Evolutionary conservation across 2,797 vertebrate species (phyloP), one percentile per base, ranked within the genome.

Genomic region (Coendou prehensilis): DNA sequence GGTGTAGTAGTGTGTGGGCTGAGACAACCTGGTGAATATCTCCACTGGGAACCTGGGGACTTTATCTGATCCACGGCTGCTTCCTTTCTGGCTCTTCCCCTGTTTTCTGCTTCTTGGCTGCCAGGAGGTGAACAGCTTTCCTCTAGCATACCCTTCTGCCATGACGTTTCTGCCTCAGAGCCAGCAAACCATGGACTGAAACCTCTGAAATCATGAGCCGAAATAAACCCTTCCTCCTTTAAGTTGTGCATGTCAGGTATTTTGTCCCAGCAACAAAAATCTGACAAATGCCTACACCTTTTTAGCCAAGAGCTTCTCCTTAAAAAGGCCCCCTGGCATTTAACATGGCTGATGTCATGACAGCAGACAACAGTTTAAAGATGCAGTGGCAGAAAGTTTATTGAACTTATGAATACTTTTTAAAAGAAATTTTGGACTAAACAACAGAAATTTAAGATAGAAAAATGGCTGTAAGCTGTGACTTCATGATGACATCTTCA

Each of bases 321-420:
- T 75, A 20, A 63, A 91, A 83, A 54, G 15, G 20, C 9, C 47
- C 69, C 30, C 57, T 88, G 33, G 71, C 76, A 28, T 64, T 94
- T 83, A 73, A 47, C 50, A 57, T 11, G 22, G 45, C 7, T 50
- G 78, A 69, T 91, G 88, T 91, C 67, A 56, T 67, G 20, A 67
- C 41, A 64, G 30, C 54, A 61, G 57, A 54, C 57, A 80, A 30
- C 57, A 76, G 10, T 64, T 67, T 88, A 59, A 80, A 86, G 85
- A 69, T 78, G 26, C 76, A 91, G 22, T 79, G n/a, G 37, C 28
- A 69, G 45, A 87, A 80, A 22, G 20, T 56, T 73, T 91, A n/a
- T 88, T 93, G n/a, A 94, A 76, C 75, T 75, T 69, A 59, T 45
- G n/a, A 67, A 56, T 17, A 91, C 5, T 79, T 15, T 94, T 81